Evolutionary conservation across 2,113 vertebrate species (phyloP), one percentile per base, ranked within the genome.

Genomic region (Ursus arctos): DNA sequence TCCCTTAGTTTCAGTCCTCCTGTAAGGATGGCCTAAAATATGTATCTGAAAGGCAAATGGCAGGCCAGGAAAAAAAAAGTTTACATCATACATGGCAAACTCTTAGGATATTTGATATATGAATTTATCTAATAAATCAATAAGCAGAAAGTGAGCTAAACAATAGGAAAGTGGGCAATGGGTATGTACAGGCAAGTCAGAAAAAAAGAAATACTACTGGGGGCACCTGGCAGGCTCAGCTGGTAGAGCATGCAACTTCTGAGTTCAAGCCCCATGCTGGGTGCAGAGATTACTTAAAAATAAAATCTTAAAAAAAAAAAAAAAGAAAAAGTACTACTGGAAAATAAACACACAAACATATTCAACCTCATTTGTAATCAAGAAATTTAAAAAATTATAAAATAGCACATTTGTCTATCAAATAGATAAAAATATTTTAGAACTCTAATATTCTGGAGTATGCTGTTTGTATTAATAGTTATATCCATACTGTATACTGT

Each of bases 31-130:
- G 18, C 67, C 63, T 85, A 43, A 57, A 59, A 63, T 88, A 63
- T 43, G 92, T 86, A 67, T 67, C 22, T 63, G 55, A 90, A 94
- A 69, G 67, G 22, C 47, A 92, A 84, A 61, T 47, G 10, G 43
- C 57, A 49, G 67, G 15, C 14, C 59, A 74, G 86, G 77, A n/a
- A 53, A 57, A 40, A 71, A 69, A 87, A 69, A 49, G 13, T n/a
- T 76, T 47, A 13, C 49, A 89, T 89, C 19, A 24, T 51, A 80
- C 43, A 40, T 53, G 72, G 76, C 26, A 72, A 76, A 71, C 12
- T 76, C 81, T 81, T 76, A 95, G 57, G 49, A 81, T 26, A 74
- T 43, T 81, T 97, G 69, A 72, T 71, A 93, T 90, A 82, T 91
- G 83, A 67, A 40, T 83, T 53, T 80, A 79, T 14, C 61, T 63